These are phyloP conservation scores for Acheta domesticus DNA, from an alignment of 2,888 invertebrate species.

Conservation along the genomic window DNA sequence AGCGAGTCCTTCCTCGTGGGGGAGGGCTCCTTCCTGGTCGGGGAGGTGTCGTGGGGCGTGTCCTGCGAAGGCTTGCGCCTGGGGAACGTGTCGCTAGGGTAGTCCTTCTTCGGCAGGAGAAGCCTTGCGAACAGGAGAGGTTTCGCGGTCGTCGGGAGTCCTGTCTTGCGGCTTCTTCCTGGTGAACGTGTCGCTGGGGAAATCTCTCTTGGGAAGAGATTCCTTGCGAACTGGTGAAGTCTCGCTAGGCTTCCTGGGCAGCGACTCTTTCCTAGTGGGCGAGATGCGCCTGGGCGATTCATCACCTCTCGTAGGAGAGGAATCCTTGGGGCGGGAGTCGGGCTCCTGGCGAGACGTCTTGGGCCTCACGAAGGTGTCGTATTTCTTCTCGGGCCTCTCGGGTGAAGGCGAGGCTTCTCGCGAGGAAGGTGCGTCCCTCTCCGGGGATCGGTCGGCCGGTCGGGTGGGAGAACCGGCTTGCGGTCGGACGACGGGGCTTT, in stretches of 20 bases:
- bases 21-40: not conserved
- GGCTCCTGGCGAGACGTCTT: conserved; percentile 4
- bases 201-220: conserved; percentile 24
- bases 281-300: not conserved
- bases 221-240: not conserved
- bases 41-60: not conserved
- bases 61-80: not conserved
- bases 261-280: not conserved
- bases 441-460: too few relatives aligned
- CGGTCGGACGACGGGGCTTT: not conserved
- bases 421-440: not conserved
- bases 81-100: conserved; percentile 19
- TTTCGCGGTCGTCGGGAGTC: not conserved
- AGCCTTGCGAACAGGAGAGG: conserved; percentile 19
- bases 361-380: conserved; percentile 29
- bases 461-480: too few relatives aligned
- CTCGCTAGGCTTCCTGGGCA: not conserved
- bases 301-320: too few relatives aligned
- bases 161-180: conserved; percentile 11
- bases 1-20: conserved; percentile 30
- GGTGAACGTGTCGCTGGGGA: not conserved
- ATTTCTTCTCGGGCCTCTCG: conserved; percentile 21
- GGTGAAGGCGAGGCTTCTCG: conserved; percentile 27
- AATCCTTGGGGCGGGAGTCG: not conserved
- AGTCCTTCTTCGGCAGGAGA: conserved; percentile 25